These are phyloP conservation scores for Stratiolaelaps scimitus DNA, from an alignment of 1,140 invertebrate species.

Conservation along the genomic window DNA sequence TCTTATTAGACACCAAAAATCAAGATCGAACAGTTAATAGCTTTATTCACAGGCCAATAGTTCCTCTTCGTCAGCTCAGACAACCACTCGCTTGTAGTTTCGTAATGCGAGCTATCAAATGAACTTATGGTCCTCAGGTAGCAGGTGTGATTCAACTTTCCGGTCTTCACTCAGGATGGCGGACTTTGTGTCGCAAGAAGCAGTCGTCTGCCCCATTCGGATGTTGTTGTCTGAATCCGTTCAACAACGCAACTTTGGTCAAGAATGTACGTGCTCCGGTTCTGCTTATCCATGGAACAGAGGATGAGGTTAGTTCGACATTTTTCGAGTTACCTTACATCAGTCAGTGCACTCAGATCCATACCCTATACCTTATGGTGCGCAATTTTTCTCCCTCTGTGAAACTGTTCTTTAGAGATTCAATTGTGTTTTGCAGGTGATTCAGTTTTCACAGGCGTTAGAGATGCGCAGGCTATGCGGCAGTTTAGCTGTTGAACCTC, in stretches of 20 bases:
- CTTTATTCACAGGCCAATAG: no score
- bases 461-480: background rate
- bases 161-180: background rate
- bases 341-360: no score
- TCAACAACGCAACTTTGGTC: background rate
- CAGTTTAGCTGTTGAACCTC: background rate
- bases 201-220: background rate
- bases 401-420: no score
- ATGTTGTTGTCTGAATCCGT: background rate
- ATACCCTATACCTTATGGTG: no score
- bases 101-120: no score
- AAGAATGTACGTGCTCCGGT: slow-evolving; percentile 1
- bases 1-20: no score
- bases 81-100: no score
- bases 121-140: no score
- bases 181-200: background rate
- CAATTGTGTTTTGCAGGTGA: background rate
- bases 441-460: background rate
- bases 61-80: no score
- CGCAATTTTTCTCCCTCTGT: no score
- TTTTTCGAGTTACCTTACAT: no score
- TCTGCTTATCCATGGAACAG: slow-evolving; percentile 3
- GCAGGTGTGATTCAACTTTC: background rate
- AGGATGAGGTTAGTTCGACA: background rate
- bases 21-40: no score